Evolutionary conservation across 2,113 vertebrate genomes (phyloP).

Genomic region (Delphinus delphis): DNA sequence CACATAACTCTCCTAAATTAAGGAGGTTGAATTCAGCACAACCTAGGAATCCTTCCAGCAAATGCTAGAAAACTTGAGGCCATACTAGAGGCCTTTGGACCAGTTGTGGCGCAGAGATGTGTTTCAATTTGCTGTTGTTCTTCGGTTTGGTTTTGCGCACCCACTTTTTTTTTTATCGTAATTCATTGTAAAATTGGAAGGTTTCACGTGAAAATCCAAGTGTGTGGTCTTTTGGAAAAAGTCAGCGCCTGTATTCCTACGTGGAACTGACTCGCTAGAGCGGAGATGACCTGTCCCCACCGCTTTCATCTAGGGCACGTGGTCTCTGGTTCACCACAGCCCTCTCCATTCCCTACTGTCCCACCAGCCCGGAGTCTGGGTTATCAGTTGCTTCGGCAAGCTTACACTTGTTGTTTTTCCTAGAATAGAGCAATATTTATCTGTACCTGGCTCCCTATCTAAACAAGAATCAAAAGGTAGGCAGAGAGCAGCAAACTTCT

Average conservation of each 20-base stretch:
- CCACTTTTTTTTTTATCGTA: neutral
- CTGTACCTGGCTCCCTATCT: neutral
- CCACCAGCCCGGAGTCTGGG: neutral
- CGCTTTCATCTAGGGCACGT: fast-evolving
- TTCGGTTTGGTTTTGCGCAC: neutral
- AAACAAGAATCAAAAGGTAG: neutral
- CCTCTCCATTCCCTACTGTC: neutral
- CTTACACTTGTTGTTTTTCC: neutral
- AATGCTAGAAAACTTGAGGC: neutral
- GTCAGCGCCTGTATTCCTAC: neutral
- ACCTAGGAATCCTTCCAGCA: neutral
- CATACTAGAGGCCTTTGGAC: neutral
- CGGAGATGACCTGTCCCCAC: neutral
- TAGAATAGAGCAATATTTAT: neutral
- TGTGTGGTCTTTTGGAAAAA: neutral
- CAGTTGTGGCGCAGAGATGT: neutral
- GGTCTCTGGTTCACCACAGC: neutral
- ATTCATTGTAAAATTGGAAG: neutral
- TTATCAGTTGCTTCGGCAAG: fast-evolving
- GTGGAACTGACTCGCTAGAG: fast-evolving
- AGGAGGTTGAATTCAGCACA: fast-evolving
- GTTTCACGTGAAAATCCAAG: neutral
- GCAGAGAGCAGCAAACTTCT: neutral
- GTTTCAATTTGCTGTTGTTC: neutral
- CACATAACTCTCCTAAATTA: neutral